phyloP scores from a whole-genome alignment of 2,888 invertebrate genomes.

The Mycalesis mineus region DNA sequence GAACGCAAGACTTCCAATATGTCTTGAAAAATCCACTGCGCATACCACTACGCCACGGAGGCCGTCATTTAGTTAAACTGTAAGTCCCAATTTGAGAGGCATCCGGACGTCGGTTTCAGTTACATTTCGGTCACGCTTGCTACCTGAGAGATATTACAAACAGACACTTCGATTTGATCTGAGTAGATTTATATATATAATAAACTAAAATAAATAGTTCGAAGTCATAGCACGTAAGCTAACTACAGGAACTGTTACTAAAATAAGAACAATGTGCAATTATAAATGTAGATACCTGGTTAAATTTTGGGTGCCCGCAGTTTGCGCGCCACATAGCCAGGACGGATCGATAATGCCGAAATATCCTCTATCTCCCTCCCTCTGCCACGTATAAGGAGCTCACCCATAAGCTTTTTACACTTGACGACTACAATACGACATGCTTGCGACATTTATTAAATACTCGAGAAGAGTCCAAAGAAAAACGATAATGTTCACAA shows the following conservation, averaged over 20 bases:
- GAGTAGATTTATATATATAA: no score
- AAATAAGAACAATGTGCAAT: conserved; percentile 20
- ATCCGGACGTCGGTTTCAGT: no score
- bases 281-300: conserved; percentile 27
- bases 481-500: no score
- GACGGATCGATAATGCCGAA: conserved; percentile 35
- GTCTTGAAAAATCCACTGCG: no score
- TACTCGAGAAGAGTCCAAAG: not conserved
- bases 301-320: conserved; percentile 25
- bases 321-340: conserved; percentile 16
- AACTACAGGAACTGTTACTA: not conserved
- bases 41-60: no score
- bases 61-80: no score
- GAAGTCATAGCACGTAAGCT: not conserved
- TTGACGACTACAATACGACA: conserved; percentile 7
- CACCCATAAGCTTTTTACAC: conserved; percentile 5
- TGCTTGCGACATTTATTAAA: not conserved
- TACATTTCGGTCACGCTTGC: no score
- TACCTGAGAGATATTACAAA: no score
- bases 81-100: no score
- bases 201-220: not conserved
- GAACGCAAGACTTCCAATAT: no score
- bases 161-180: no score
- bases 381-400: conserved; percentile 24
- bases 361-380: conserved; percentile 32